Evolutionary conservation across 2,888 invertebrate species (phyloP).

Genomic region (Orthonychiurus folsomi): DNA sequence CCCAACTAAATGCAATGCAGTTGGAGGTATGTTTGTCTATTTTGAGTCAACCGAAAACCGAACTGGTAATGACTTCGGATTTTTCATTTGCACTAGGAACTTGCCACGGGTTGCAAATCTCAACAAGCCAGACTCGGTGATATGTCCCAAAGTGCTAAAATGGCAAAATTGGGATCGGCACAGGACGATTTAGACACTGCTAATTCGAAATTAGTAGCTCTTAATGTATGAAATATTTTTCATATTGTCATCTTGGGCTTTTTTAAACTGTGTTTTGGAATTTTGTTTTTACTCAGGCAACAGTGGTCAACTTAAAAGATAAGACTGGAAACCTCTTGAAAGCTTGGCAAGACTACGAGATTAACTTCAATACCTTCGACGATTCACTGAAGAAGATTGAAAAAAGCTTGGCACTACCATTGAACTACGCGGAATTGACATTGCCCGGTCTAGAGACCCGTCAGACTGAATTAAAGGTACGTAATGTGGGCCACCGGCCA

Average conservation of each 20-base stretch:
- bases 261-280: neutral
- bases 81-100: conserved; percentile 45
- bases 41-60: neutral
- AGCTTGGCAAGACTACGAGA: conserved; percentile 74
- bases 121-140: conserved; percentile 64
- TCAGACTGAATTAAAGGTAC: conserved; percentile 32
- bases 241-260: neutral
- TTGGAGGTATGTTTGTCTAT: conserved; percentile 23
- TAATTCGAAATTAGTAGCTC: conserved; percentile 69
- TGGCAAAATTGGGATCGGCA: conserved; percentile 64
- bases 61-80: neutral
- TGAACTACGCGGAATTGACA: conserved; percentile 27
- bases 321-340: conserved; percentile 68
- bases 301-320: conserved; percentile 65
- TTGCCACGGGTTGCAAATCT: conserved; percentile 68
- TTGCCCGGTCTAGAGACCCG: conserved; percentile 34
- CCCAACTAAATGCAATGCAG: conserved; percentile 43
- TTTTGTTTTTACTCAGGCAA: conserved; percentile 51
- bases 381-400: conserved; percentile 52
- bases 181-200: conserved; percentile 77
- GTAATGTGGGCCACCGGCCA: too few relatives aligned
- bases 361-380: conserved; percentile 64
- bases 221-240: conserved; percentile 44
- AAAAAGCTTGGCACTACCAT: conserved; percentile 20
- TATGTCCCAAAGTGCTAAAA: conserved; percentile 62